Evolutionary conservation across 2,888 invertebrate species (phyloP).

Genomic region (Heliconius cydno): DNA sequence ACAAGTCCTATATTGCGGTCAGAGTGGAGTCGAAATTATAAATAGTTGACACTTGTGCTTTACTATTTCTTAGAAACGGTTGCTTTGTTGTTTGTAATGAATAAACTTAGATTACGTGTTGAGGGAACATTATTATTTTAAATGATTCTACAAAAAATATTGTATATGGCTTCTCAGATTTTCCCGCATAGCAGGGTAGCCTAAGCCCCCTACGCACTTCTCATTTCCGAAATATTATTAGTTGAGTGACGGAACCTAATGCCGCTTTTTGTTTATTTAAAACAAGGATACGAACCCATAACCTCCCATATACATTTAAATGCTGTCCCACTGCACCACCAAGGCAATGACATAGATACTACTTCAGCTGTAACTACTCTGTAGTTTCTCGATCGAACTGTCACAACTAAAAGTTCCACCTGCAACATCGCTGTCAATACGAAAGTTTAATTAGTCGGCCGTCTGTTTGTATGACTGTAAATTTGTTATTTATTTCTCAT

Average conservation of each 20-base stretch:
- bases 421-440: slow-evolving; percentile 28
- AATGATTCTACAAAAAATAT: not conserved
- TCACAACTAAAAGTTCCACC: slow-evolving; percentile 30
- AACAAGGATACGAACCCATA: not conserved
- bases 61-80: slow-evolving; percentile 12
- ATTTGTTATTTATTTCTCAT: slow-evolving; percentile 30
- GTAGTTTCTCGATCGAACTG: slow-evolving; percentile 27
- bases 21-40: slow-evolving; percentile 13
- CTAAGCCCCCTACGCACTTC: not conserved
- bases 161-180: no score
- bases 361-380: not conserved
- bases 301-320: not conserved
- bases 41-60: slow-evolving; percentile 21
- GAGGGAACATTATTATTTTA: not conserved
- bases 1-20: not conserved
- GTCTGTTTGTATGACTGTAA: slow-evolving; percentile 38
- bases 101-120: slow-evolving; percentile 3
- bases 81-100: slow-evolving; percentile 19
- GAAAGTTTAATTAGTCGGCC: slow-evolving; percentile 50
- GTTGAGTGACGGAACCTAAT: not conserved
- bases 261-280: not conserved
- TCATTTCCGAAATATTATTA: not conserved
- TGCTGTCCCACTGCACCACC: no score
- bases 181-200: no score
- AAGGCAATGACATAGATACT: not conserved